Evolutionary conservation across 2,888 invertebrate species (phyloP).

Genomic region (Lathronympha strigana): DNA sequence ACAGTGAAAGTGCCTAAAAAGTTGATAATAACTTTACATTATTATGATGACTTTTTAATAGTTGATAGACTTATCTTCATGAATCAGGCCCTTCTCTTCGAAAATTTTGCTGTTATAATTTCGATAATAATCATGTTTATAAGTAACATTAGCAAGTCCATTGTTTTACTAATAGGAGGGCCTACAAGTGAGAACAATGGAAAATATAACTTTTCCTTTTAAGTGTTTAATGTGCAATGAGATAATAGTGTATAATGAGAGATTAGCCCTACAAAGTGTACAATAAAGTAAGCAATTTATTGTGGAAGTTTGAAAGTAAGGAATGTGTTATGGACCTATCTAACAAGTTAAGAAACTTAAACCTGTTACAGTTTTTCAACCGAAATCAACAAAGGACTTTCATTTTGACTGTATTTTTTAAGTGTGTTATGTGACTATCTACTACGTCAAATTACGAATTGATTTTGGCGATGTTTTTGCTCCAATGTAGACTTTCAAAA

Average conservation of each 20-base stretch:
- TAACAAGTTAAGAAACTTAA: neutral
- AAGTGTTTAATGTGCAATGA: too few species aligned
- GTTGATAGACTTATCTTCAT: neutral
- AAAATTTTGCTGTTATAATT: neutral
- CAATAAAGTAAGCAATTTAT: constrained; percentile 2
- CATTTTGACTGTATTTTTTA: too few species aligned
- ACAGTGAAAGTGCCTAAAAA: neutral
- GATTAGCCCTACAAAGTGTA: constrained; percentile 8
- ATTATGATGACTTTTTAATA: constrained; percentile 9
- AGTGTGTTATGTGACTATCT: too few species aligned
- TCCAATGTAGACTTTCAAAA: too few species aligned
- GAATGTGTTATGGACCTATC: neutral
- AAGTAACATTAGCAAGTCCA: constrained; percentile 5
- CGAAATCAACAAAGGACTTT: too few species aligned
- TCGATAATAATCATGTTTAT: constrained; percentile 18
- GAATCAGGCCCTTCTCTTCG: neutral
- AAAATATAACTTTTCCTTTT: constrained; percentile 6
- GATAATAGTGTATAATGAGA: constrained; percentile 12
- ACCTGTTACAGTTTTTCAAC: too few species aligned
- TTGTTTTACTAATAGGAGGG: constrained; percentile 4
- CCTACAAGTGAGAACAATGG: constrained; percentile 13
- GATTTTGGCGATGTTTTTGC: too few species aligned
- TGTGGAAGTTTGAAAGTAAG: constrained; percentile 9
- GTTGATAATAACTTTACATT: neutral
- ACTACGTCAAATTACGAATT: too few species aligned